Base-by-base conservation (phyloP, 1,140 invertebrate genomes). In the Wasmannia auropunctata region DNA sequence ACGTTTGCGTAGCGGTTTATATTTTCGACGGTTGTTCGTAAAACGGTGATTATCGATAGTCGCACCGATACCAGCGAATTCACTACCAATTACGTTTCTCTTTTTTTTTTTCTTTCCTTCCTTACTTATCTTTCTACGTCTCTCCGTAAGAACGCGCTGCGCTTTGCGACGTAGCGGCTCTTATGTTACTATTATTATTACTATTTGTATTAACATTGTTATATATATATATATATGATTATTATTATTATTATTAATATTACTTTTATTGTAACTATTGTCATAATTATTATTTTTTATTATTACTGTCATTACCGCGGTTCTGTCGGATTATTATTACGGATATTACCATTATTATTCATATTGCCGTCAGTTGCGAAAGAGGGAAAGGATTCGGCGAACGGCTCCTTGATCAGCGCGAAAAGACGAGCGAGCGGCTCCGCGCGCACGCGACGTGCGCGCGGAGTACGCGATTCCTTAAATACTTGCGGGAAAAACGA, bases 321-420 rank as follows among this genome's bases (percentile, higher is more conserved):
- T 86, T 85, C 72, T 85, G 86, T 72, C 72, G 88, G 3, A 16
- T 85, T 92, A 90, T 84, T 94, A 93, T 93, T 93, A 65, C 14
- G 92, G 92, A 89, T 93, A 92, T 92, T 93, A 93, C 6, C 93
- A 94, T 94, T 91, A 93, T 75, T 87, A 87, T 81, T 92, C 22
- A n/a, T 80, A 80, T 8, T 67, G 16, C 4, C 34, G 56, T 14
- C 31, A 69, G 40, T 51, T 67, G 76, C n/a, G 31, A 58, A 72
- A 25, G n/a, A 31, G 14, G 60, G 51, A 81, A 58, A 37, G 51
- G 79, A 58, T 54, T 83, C 79, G 79, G 79, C 37, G 67, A 60
- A 46, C 37, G 28, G 14, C 34, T 69, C 4, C 34, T 69, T 31
- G 46, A 80, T 67, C 67, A n/a, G 49, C 22, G 63, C 63, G 62